These are phyloP conservation scores for Cyclura pinguis DNA, from an alignment of 2,797 vertebrate species.

Conservation along the genomic window DNA sequence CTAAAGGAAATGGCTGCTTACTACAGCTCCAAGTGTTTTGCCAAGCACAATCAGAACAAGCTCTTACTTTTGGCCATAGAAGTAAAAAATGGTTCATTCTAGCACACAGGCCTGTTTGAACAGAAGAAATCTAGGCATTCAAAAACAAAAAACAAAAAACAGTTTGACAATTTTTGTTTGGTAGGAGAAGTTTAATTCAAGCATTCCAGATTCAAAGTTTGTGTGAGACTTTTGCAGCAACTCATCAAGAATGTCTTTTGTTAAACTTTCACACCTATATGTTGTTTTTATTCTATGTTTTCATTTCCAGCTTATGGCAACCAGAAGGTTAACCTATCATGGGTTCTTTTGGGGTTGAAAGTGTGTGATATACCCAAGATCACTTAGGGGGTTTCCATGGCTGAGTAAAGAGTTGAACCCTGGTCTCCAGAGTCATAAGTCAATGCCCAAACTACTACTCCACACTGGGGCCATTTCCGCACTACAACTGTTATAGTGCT, in stretches of 20 bases:
- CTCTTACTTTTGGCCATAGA: slow-evolving; percentile 66
- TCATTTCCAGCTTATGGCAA: too few relatives aligned
- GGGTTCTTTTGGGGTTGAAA: too few relatives aligned
- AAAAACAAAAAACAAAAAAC: slow-evolving; percentile 45
- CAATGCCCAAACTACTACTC: too few relatives aligned
- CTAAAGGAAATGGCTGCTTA: slow-evolving; percentile 59
- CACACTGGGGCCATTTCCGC: too few relatives aligned
- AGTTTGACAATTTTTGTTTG: neutral
- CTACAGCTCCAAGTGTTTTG: slow-evolving; percentile 65
- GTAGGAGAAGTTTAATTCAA: neutral
- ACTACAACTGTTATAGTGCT: too few relatives aligned
- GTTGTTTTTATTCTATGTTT: neutral
- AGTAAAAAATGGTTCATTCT: slow-evolving; percentile 54
- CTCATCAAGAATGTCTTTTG: too few relatives aligned
- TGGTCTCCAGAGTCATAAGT: too few relatives aligned
- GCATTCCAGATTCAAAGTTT: neutral
- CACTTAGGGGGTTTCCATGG: too few relatives aligned
- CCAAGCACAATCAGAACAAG: slow-evolving; percentile 65
- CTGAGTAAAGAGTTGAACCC: too few relatives aligned
- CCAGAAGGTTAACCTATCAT: too few relatives aligned
- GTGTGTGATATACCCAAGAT: too few relatives aligned
- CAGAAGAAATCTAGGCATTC: slow-evolving; percentile 37
- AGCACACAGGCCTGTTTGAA: neutral
- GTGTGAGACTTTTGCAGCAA: neutral
- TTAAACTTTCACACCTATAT: too few relatives aligned